These are phyloP conservation scores for Sisor rabdophorus DNA, from an alignment of 2,113 vertebrate genomes.

Conservation along the genomic window DNA sequence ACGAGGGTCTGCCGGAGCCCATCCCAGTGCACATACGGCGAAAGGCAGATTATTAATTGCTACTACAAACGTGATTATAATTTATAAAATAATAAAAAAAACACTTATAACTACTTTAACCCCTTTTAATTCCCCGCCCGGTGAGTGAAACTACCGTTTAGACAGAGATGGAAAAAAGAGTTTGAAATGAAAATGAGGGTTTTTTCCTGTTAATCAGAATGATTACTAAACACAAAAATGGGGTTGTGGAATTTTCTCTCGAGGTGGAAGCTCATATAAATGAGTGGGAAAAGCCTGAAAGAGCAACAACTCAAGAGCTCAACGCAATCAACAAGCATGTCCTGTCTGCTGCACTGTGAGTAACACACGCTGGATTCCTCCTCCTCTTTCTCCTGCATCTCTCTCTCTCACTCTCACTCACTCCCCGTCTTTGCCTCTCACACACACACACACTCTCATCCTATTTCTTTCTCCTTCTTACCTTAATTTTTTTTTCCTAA, in stretches of 20 bases:
- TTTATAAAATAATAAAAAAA: no score
- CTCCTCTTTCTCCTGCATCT: neutral
- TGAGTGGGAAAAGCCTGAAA: neutral
- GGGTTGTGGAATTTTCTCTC: slow-evolving; percentile 28
- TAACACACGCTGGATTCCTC: neutral
- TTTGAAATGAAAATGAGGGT: neutral
- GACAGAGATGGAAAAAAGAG: neutral
- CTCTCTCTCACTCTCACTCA: no score
- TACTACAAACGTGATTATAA: no score
- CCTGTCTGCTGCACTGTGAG: slow-evolving; percentile 40
- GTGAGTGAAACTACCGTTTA: neutral
- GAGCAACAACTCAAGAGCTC: slow-evolving; percentile 8
- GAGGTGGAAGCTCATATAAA: slow-evolving; percentile 35
- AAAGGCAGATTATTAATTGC: no score
- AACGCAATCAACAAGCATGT: slow-evolving; percentile 23
- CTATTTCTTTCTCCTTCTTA: no score
- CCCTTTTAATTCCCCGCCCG: no score
- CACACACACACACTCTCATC: no score
- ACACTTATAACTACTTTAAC: no score
- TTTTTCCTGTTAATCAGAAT: neutral
- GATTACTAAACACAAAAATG: slow-evolving; percentile 13
- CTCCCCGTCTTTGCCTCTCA: no score
- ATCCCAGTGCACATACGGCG: no score
- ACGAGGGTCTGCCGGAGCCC: no score
- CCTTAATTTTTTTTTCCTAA: no score